phyloP scores from a whole-genome alignment of 2,113 vertebrate genomes.

The Corythornis vintsioides region DNA sequence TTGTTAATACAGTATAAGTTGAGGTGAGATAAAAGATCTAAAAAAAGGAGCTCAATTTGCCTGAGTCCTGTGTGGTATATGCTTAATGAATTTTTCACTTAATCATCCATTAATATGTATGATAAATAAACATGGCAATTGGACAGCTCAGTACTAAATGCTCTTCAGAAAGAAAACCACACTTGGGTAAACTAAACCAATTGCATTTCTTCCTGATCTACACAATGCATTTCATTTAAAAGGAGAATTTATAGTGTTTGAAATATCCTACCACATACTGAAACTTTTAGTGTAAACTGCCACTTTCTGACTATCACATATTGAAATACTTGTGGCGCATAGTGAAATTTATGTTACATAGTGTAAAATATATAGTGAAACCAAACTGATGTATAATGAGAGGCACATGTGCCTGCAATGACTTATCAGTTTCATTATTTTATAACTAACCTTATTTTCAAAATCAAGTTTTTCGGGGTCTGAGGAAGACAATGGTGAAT shows the following conservation, averaged over 20 bases:
- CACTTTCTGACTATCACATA: slow-evolving; percentile 68
- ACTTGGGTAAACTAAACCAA: slow-evolving; percentile 23
- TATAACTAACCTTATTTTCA: slow-evolving; percentile 58
- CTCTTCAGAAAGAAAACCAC: slow-evolving; percentile 22
- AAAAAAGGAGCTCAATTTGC: not conserved
- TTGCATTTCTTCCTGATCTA: slow-evolving; percentile 41
- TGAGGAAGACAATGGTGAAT: slow-evolving; percentile 23
- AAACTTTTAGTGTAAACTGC: slow-evolving; percentile 71
- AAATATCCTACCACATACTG: slow-evolving; percentile 67
- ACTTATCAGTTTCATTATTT: slow-evolving; percentile 68
- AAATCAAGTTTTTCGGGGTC: slow-evolving; percentile 43
- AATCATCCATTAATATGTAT: slow-evolving; percentile 6
- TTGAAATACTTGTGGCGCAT: slow-evolving; percentile 67
- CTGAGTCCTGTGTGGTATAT: not conserved
- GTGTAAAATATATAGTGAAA: slow-evolving; percentile 76
- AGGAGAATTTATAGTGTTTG: slow-evolving; percentile 57
- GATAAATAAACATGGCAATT: slow-evolving; percentile 14
- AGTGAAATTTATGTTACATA: slow-evolving; percentile 73
- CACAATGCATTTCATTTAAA: slow-evolving; percentile 35
- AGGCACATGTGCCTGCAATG: slow-evolving; percentile 62
- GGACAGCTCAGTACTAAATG: not conserved
- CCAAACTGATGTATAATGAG: slow-evolving; percentile 67
- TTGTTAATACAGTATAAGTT: not conserved
- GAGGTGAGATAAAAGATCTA: not conserved
- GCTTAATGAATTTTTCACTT: slow-evolving; percentile 44